phyloP scores from a whole-genome alignment of 2,888 invertebrate genomes.

The Baccha elongata region DNA sequence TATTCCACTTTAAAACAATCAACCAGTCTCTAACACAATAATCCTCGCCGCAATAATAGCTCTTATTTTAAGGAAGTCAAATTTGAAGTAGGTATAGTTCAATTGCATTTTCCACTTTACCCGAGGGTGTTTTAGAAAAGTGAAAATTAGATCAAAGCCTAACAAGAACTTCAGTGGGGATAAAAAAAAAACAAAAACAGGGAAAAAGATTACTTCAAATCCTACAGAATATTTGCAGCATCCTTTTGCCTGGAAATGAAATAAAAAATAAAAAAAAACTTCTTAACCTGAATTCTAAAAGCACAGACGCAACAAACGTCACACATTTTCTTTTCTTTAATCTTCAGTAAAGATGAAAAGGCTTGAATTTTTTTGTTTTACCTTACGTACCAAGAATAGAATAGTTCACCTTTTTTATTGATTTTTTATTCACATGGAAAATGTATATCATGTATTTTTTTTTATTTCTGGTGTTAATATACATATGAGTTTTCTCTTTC shows the following conservation, averaged over 20 bases:
- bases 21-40: constrained; percentile 37
- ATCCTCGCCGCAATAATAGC: background rate
- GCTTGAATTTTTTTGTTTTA: too few species aligned
- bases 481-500: too few species aligned
- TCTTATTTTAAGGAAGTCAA: constrained; percentile 17
- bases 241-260: constrained; percentile 1
- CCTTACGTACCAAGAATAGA: too few species aligned
- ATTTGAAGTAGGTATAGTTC: background rate
- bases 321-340: too few species aligned
- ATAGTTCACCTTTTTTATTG: too few species aligned
- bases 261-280: background rate
- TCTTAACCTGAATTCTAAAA: too few species aligned
- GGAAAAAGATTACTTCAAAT: constrained; percentile 29
- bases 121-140: background rate
- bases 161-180: constrained; percentile 40
- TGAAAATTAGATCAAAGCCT: constrained; percentile 53
- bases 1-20: constrained; percentile 47
- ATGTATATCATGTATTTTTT: too few species aligned
- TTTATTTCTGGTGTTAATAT: too few species aligned
- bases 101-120: constrained; percentile 3
- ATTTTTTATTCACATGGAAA: too few species aligned
- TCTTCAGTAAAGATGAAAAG: too few species aligned
- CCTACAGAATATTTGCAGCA: constrained; percentile 1
- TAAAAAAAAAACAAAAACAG: constrained; percentile 10
- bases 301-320: too few species aligned